phyloP scores from a whole-genome alignment of 2,888 invertebrate species.

The Pristionchus mayeri region DNA sequence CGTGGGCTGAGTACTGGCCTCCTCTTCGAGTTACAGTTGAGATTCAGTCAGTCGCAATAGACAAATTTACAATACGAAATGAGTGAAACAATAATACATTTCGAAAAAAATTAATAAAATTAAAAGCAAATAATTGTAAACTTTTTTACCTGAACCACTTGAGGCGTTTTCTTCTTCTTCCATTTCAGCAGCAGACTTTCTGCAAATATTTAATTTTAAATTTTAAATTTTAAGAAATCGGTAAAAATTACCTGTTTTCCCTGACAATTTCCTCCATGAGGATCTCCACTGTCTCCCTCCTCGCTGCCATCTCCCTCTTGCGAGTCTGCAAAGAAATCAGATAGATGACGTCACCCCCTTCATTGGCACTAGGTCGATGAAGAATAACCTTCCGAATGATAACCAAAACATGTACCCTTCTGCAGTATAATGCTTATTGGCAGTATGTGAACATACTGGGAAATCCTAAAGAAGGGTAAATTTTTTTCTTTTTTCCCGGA shows the following conservation, averaged over 20 bases:
- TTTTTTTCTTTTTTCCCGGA: no score
- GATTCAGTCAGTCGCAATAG: not conserved
- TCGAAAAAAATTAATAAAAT: not conserved
- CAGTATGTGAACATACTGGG: no score
- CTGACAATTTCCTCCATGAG: conserved; percentile 45
- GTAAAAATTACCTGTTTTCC: conserved; percentile 2
- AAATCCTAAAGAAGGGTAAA: no score
- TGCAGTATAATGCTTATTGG: no score
- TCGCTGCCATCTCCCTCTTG: not conserved
- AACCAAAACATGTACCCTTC: no score
- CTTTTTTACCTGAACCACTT: not conserved
- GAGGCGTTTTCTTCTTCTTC: not conserved
- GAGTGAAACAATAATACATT: not conserved
- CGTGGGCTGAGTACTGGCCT: not conserved
- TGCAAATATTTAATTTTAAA: not conserved
- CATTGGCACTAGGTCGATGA: no score
- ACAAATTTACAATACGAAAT: not conserved
- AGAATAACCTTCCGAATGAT: not conserved
- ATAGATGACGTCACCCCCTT: no score
- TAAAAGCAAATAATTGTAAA: not conserved
- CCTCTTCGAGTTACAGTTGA: not conserved
- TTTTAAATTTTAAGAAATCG: not conserved
- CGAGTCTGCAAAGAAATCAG: not conserved
- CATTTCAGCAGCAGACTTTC: not conserved
- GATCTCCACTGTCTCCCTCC: conserved; percentile 41